These are phyloP conservation scores for Melanocharis versteri DNA, from an alignment of 2,113 vertebrate species.

Conservation along the genomic window DNA sequence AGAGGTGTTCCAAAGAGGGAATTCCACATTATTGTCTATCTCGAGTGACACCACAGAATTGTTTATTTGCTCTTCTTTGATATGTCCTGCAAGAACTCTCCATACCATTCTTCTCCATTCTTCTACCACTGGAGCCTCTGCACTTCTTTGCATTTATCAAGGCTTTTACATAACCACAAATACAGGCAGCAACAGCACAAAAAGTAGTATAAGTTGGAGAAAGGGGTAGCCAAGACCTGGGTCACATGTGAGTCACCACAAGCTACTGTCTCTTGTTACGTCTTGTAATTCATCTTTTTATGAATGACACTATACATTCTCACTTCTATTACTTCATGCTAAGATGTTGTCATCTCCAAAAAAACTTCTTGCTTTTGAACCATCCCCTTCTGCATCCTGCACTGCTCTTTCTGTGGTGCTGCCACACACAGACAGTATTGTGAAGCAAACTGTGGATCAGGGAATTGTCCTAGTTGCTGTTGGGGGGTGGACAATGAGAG, in stretches of 20 bases:
- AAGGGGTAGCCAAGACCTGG: not conserved
- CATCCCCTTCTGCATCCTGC: not conserved
- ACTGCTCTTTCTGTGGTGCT: not conserved
- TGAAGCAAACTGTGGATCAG: not conserved
- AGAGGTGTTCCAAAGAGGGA: not conserved
- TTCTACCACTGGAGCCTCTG: not conserved
- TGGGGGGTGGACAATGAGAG: fast-evolving
- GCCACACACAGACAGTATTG: fast-evolving
- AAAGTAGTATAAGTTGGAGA: not conserved
- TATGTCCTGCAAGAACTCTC: not conserved
- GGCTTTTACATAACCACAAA: not conserved
- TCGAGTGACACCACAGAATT: not conserved
- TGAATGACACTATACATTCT: not conserved
- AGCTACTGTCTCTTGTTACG: not conserved
- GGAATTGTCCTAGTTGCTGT: not conserved
- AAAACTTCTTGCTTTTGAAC: not conserved
- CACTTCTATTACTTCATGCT: not conserved
- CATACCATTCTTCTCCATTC: not conserved
- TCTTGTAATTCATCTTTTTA: too few species aligned
- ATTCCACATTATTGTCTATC: not conserved
- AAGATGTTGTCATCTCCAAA: not conserved
- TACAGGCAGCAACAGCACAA: not conserved
- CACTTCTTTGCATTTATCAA: not conserved
- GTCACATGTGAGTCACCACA: not conserved
- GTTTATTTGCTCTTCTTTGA: not conserved